Evolutionary conservation across 2,797 vertebrate genomes (phyloP), one percentile per base, ranked within the genome.

Genomic region (Rallus crepitans): DNA sequence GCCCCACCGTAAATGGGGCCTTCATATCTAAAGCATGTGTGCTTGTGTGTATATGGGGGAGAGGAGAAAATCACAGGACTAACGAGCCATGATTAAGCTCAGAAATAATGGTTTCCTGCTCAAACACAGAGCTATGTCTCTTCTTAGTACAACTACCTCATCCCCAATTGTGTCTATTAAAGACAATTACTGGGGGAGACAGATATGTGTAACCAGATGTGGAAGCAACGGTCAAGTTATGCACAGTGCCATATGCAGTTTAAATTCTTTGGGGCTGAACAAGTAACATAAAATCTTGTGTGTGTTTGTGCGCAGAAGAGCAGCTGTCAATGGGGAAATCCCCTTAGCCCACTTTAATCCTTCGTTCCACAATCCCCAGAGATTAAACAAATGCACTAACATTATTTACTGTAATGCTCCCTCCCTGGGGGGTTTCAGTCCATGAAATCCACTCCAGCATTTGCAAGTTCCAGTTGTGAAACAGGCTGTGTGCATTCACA

Each of bases 321-420:
- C 97, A 97, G 96, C 97, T 97, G 96, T 96, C 94, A 95, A 77
- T 92, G 90, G 93, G 96, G 96, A 97, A 97, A 95, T 95, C 94
- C 90, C 94, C 94, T 95, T 89, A 97, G 91, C 89, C 87, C 86
- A 89, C 79, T 91, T 91, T 95, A 97, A 97, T 97, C 97, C 94
- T 73, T 37, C 1, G 2, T 93, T 88, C 94, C 87, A 87, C 89
- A 83, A 91, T 92, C 93, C 90, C 91, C 47, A 56, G 83, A 87
- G 93, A 96, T 96, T 96, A 95, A 90, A 94, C 78, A 87, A 96
- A 95, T 33, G 63, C 80, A 78, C 94, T 85, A 90, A 94, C 81
- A 30, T 96, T 91, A 95, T 97, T 96, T 96, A 93, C 82, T 78
- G 91, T 80, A 90, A 91, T 72, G 84, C 79, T 39, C 31, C 33